phyloP scores from a whole-genome alignment of 1,140 invertebrate genomes.

The Aphis gossypii region DNA sequence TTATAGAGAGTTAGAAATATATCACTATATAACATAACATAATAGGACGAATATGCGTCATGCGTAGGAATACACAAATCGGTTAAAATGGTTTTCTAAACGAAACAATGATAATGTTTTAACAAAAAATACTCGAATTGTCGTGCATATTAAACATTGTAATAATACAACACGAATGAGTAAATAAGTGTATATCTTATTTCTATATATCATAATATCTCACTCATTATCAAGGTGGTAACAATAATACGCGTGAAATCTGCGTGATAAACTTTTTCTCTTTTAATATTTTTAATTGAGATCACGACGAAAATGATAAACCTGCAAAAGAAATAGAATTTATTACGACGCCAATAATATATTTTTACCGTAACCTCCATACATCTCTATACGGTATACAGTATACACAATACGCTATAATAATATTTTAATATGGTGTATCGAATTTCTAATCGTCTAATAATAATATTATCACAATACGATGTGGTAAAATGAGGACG shows the following conservation, averaged over 20 bases:
- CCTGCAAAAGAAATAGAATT: not conserved
- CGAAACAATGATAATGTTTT: not conserved
- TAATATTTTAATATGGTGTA: not conserved
- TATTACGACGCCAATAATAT: not conserved
- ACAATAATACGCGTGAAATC: not conserved
- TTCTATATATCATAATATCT: not conserved
- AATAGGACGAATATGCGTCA: not conserved
- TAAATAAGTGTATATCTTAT: not conserved
- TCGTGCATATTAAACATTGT: not conserved
- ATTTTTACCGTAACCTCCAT: not conserved
- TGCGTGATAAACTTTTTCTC: conserved; percentile 6
- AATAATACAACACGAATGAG: not conserved
- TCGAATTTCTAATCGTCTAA: not conserved
- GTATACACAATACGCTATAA: not conserved
- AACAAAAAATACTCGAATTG: not conserved
- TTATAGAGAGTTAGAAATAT: not conserved
- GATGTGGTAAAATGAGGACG: not conserved
- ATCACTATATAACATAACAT: not conserved
- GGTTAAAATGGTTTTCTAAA: not conserved
- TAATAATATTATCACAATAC: not conserved
- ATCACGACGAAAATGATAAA: not conserved
- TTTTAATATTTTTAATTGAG: not conserved
- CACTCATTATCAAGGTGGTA: not conserved
- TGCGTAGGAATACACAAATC: not conserved
- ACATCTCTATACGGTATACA: not conserved